Percentiles rank a stretch among this genome's conserved stretches.
Evolutionary conservation across 2,888 invertebrate genomes (phyloP).

Genomic region (Muschampia plurimacula): DNA sequence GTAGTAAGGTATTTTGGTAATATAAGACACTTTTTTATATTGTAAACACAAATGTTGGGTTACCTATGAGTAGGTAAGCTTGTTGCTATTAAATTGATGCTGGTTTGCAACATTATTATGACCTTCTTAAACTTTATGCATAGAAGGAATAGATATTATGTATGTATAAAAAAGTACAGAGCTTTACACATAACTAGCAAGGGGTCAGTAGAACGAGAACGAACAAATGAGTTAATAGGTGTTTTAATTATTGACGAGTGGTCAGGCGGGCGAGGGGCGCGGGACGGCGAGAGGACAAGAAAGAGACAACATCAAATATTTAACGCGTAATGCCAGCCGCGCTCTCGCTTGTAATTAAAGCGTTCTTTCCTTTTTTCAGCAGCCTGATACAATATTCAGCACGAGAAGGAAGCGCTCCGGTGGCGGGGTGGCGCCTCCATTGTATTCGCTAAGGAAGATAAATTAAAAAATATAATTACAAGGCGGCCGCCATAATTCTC

Average conservation of each 20-base stretch:
- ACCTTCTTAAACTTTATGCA: no score
- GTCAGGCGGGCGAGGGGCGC: conserved; percentile 53
- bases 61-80: no score
- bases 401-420: conserved; percentile 85
- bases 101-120: no score
- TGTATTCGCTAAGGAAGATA: conserved; percentile 89
- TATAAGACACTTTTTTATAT: no score
- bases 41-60: no score
- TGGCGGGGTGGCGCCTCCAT: conserved; percentile 86
- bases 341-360: conserved; percentile 85
- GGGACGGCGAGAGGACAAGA: conserved; percentile 62
- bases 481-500: conserved; percentile 88
- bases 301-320: conserved; percentile 85
- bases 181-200: conserved; percentile 60
- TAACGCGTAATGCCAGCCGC: conserved; percentile 81
- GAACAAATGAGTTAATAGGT: conserved; percentile 83
- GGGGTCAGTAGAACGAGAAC: conserved; percentile 63
- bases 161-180: conserved; percentile 41
- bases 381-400: conserved; percentile 86
- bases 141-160: not conserved
- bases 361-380: conserved; percentile 86
- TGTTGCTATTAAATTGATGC: no score
- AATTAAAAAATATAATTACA: conserved; percentile 90
- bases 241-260: conserved; percentile 82
- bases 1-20: no score